phyloP scores from a whole-genome alignment of 2,113 vertebrate genomes.

The Platysternon megacephalum region DNA sequence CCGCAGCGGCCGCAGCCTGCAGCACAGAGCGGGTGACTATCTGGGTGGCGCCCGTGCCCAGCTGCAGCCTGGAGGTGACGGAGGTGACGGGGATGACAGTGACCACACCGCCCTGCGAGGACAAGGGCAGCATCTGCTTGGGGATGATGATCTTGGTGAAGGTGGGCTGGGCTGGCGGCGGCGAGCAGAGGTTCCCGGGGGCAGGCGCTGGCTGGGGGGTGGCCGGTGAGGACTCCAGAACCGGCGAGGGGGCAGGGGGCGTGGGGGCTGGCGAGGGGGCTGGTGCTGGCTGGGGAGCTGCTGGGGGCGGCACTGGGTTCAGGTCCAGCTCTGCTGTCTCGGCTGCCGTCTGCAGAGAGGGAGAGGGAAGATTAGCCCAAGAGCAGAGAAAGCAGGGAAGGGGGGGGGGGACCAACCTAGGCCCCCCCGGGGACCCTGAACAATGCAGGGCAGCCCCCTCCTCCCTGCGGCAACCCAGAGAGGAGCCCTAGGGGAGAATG shows the following conservation, averaged over 20 bases:
- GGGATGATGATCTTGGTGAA: conserved; percentile 90
- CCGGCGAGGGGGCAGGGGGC: conserved; percentile 35
- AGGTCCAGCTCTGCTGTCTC: conserved; percentile 75
- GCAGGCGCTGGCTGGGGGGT: conserved; percentile 62
- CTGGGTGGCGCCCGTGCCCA: conserved; percentile 69
- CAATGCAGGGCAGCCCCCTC: too few relatives aligned
- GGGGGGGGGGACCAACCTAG: too few relatives aligned
- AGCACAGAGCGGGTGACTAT: conserved; percentile 75
- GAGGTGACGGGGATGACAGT: conserved; percentile 82
- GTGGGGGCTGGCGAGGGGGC: neutral
- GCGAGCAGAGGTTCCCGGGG: conserved; percentile 55
- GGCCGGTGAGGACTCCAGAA: conserved; percentile 66
- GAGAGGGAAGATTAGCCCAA: neutral
- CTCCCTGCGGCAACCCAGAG: too few relatives aligned
- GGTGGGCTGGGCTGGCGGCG: conserved; percentile 73
- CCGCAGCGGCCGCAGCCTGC: conserved; percentile 72
- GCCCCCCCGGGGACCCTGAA: too few relatives aligned
- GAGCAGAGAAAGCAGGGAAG: neutral
- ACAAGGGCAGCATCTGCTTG: conserved; percentile 82
- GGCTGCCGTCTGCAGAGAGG: conserved; percentile 59
- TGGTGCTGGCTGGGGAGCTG: neutral
- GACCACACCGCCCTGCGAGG: conserved; percentile 79
- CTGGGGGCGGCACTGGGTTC: conserved; percentile 63
- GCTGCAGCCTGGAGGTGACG: conserved; percentile 75
- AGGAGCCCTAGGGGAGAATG: neutral